phyloP scores from a whole-genome alignment of 2,113 vertebrate species.

The Anhinga anhinga region DNA sequence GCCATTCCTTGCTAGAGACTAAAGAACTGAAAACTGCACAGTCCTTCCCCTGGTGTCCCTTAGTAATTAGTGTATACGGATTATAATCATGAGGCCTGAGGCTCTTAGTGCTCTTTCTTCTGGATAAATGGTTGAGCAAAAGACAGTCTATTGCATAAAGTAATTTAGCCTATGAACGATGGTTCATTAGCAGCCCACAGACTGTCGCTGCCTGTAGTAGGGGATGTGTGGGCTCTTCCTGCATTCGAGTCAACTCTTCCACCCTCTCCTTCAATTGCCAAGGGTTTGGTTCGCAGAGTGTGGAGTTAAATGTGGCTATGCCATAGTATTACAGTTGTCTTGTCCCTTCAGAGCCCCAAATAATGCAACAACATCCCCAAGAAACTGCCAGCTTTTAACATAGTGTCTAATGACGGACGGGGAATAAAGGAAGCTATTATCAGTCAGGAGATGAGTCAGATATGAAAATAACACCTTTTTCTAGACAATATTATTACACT shows the following conservation, averaged over 20 bases:
- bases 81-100: neutral
- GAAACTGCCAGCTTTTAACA: neutral
- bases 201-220: neutral
- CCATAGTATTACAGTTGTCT: neutral
- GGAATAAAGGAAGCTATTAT: constrained; percentile 17
- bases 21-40: neutral
- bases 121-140: constrained; percentile 5
- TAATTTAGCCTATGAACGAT: constrained; percentile 25
- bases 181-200: constrained; percentile 50
- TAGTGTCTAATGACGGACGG: neutral
- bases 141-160: neutral
- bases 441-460: constrained; percentile 59
- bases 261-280: neutral
- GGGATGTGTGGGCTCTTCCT: neutral
- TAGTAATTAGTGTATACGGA: neutral
- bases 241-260: neutral
- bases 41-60: neutral
- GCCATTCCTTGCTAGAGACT: neutral
- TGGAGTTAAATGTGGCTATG: neutral
- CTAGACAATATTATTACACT: neutral
- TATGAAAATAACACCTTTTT: constrained; percentile 32
- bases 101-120: constrained; percentile 2
- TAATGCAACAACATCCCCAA: neutral
- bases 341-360: neutral
- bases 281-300: neutral